phyloP scores from a whole-genome alignment of 2,888 invertebrate species.

The Rambutsinella grinnellia region DNA sequence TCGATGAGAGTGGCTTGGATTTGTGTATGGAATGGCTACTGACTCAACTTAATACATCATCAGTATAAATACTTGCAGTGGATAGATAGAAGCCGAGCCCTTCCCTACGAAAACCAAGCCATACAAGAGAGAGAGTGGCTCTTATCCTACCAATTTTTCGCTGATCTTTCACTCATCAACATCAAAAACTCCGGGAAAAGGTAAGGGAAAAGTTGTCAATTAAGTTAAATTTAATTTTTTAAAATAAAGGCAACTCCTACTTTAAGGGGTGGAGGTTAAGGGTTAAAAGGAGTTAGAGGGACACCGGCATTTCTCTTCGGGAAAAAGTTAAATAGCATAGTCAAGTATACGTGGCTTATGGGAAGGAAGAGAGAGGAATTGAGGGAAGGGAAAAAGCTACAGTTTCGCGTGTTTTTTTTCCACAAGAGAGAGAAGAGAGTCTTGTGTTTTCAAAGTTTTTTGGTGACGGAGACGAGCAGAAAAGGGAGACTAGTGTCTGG shows the following conservation, averaged over 20 bases:
- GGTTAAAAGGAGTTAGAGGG: no score
- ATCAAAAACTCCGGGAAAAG: slow-evolving; percentile 50
- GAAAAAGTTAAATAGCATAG: slow-evolving; percentile 6
- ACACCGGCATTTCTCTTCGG: background rate
- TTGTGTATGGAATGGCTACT: no score
- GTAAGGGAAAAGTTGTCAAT: slow-evolving; percentile 26
- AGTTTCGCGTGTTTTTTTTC: background rate
- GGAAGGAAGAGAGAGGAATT: slow-evolving; percentile 9
- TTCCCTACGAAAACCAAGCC: no score
- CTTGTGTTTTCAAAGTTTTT: slow-evolving; percentile 15
- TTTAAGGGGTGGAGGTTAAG: background rate
- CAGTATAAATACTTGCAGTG: no score
- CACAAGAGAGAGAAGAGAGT: no score
- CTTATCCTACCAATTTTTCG: no score
- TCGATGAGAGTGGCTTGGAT: no score
- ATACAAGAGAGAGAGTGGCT: no score
- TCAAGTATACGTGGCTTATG: background rate
- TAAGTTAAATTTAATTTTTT: slow-evolving; percentile 23
- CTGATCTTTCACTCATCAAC: slow-evolving; percentile 46
- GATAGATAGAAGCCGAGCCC: no score
- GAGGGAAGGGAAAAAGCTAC: slow-evolving; percentile 25
- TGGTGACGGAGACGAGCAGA: slow-evolving; percentile 41
- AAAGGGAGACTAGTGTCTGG: slow-evolving; percentile 35
- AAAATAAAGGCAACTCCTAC: background rate
- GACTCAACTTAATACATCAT: no score